phyloP scores from a whole-genome alignment of 2,113 vertebrate genomes.

The Camelus bactrianus region DNA sequence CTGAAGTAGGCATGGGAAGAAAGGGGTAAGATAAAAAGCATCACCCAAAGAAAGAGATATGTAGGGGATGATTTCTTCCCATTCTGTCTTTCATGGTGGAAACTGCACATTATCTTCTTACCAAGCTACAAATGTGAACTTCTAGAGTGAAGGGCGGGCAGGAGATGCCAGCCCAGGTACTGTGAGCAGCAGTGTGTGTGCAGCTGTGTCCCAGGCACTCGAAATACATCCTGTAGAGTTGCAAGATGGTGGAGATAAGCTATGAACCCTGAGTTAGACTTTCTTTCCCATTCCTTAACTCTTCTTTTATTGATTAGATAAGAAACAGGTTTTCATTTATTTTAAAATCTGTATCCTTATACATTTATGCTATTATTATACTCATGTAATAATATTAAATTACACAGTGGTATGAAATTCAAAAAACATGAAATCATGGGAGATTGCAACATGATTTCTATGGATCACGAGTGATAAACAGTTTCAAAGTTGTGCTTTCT shows the following conservation, averaged over 20 bases:
- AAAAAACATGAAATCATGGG: neutral
- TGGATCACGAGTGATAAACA: neutral
- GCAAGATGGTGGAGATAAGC: neutral
- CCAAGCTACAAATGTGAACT: neutral
- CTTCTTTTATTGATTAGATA: neutral
- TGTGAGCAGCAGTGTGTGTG: fast-evolving
- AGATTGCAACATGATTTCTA: neutral
- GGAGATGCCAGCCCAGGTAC: neutral
- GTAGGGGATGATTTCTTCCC: neutral
- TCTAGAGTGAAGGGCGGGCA: neutral
- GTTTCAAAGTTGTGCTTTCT: neutral
- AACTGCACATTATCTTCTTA: neutral
- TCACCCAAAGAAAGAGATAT: neutral
- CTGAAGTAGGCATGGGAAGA: neutral
- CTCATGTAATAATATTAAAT: neutral
- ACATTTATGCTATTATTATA: neutral
- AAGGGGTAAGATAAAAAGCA: neutral
- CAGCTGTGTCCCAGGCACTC: fast-evolving
- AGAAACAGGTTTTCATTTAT: neutral
- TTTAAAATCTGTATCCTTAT: neutral
- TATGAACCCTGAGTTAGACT: neutral
- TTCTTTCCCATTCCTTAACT: neutral
- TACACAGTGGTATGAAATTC: neutral
- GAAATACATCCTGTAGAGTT: neutral
- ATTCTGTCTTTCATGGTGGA: neutral